Evolutionary conservation across 2,888 invertebrate species (phyloP).

Genomic region (Eristalis arbustorum): DNA sequence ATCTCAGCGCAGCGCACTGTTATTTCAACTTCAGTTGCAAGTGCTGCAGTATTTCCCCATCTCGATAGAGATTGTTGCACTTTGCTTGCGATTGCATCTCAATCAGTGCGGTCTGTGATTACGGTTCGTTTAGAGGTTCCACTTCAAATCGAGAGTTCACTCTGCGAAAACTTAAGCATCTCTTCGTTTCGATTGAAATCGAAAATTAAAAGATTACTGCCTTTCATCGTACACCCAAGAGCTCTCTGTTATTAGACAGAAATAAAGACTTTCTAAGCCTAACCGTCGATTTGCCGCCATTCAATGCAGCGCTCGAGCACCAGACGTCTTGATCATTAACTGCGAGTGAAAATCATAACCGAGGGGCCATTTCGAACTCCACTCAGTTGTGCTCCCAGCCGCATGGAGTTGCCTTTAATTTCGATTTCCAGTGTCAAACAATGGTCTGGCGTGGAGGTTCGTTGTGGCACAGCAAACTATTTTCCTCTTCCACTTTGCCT

Average conservation of each 20-base stretch:
- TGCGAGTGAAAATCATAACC: slow-evolving; percentile 47
- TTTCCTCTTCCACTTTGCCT: neutral
- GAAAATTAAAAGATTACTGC: slow-evolving; percentile 44
- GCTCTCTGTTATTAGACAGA: neutral
- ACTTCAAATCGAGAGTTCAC: neutral
- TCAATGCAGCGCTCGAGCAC: neutral
- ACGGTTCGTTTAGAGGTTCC: neutral
- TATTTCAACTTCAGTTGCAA: neutral
- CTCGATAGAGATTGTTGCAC: neutral
- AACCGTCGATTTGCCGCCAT: slow-evolving; percentile 3
- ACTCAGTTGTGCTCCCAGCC: neutral
- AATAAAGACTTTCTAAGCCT: slow-evolving; percentile 24
- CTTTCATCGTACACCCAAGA: slow-evolving; percentile 23
- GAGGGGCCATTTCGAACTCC: neutral
- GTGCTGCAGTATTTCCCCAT: neutral
- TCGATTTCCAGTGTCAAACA: slow-evolving; percentile 5
- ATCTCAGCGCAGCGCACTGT: neutral
- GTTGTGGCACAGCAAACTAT: neutral
- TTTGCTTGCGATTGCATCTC: slow-evolving; percentile 28
- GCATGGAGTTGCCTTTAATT: slow-evolving; percentile 1
- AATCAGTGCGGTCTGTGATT: slow-evolving; percentile 22
- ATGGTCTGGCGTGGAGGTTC: neutral
- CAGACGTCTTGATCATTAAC: slow-evolving; percentile 5
- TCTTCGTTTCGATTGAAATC: slow-evolving; percentile 40
- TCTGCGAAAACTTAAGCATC: slow-evolving; percentile 7